Base-by-base conservation (phyloP, 1,140 invertebrate genomes). In the Papilio dardanus region DNA sequence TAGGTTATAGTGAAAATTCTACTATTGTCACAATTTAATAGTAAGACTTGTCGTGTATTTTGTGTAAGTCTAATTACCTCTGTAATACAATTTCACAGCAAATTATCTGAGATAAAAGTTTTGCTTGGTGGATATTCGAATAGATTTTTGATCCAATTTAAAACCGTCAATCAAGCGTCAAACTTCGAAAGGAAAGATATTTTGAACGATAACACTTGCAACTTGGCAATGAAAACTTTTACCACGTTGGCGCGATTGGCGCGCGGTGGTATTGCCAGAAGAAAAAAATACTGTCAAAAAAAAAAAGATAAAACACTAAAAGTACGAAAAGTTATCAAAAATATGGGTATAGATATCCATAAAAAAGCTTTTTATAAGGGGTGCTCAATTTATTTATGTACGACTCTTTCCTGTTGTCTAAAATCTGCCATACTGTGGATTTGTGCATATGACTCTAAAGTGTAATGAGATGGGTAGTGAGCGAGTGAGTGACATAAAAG, bases 121-220 rank as follows among this genome's bases (percentile, higher is more conserved):
- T 71, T 71, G 8, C 21, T 73, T 54, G 71, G 35, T 50, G 71
- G 71, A 73, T 73, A 58, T 73, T 73, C 50, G 46, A 73, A 73
- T 42, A 50, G 33, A 54, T 30, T 73, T 35, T 35, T 73, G 54
- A 62, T 28, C 24, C 54, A 62, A 62, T 62, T 62, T 62, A 28
- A n/a, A 62, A 62, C 54, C 54, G 54, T 54, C 37, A 69, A 37
- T 69, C 24, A 73, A 73, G 46, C 71, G 46, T 73, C 71, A 73
- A 73, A 73, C 30, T 73, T 58, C 50, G 50, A 58, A 73, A 73
- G 71, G 46, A 71, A 35, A 35, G 37, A 73, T 73, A 54, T 33
- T 54, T 73, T 58, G 24, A 73, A 54, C 21, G 30, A 40, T 24
- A 68, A 12, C 31, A 21, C 67, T n/a, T 35, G 35, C n/a, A 16